Conservation (phyloP, 1,140 invertebrate species). For the Campoletis sonorensis region DNA sequence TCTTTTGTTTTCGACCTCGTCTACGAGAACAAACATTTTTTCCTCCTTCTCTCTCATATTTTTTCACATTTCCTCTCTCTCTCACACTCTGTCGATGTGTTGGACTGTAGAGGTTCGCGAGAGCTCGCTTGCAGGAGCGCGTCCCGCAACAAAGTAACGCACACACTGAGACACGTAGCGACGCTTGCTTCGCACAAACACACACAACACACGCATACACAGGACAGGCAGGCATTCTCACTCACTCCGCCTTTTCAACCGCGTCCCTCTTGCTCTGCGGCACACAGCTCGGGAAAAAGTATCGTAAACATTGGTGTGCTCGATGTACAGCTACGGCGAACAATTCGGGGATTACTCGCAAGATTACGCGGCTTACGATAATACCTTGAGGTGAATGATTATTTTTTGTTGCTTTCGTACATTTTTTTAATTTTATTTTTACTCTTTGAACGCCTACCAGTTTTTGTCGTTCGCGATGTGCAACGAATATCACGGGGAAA, state of each 20-base stretch:
- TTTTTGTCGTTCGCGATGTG: background rate
- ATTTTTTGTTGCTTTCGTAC: constrained; percentile 7
- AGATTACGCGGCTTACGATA: constrained; percentile 35
- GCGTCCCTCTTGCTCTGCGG: background rate
- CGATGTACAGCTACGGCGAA: constrained; percentile 34
- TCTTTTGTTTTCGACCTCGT: background rate
- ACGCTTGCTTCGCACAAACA: background rate
- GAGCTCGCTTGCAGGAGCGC: background rate
- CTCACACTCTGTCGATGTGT: background rate
- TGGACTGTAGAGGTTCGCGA: background rate
- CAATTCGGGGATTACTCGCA: constrained; percentile 35
- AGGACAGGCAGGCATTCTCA: background rate
- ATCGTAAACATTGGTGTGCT: constrained; percentile 31
- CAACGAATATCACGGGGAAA: background rate
- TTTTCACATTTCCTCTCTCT: constrained; percentile 22
- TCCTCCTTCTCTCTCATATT: background rate
- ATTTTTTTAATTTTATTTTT: background rate
- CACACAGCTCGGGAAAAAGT: constrained; percentile 9
- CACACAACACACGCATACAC: background rate
- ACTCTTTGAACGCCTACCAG: background rate
- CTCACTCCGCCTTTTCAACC: constrained; percentile 6
- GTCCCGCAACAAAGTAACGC: constrained; percentile 3
- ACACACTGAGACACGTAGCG: background rate
- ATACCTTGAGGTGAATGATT: constrained; percentile 20
- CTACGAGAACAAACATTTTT: background rate